phyloP scores from a whole-genome alignment of 2,113 vertebrate species.

The Colinus virginianus region DNA sequence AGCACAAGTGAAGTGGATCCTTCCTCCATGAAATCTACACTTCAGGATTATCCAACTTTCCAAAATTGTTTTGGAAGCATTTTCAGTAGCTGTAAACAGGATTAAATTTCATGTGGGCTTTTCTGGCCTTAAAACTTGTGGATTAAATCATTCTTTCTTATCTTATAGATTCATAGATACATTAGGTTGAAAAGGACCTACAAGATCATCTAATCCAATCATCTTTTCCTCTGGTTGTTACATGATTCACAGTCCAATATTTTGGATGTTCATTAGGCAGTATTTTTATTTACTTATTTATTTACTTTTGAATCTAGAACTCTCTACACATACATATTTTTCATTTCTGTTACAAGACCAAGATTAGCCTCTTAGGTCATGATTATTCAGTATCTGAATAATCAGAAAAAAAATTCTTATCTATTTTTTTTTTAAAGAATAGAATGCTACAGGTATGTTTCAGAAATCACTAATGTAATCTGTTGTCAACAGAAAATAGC shows the following conservation, averaged over 20 bases:
- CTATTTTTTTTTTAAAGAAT: neutral
- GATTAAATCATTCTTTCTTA: neutral
- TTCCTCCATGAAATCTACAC: neutral
- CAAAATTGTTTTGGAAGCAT: neutral
- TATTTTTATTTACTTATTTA: neutral
- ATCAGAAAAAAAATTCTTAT: neutral
- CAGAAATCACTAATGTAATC: neutral
- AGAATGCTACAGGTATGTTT: neutral
- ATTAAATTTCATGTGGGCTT: neutral
- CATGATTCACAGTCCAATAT: neutral
- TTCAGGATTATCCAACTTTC: neutral
- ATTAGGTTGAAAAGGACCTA: too few species aligned
- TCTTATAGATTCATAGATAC: too few species aligned
- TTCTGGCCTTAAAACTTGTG: neutral
- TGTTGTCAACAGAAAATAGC: constrained; percentile 1
- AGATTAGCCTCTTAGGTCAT: neutral
- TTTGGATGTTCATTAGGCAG: neutral
- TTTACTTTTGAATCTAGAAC: neutral
- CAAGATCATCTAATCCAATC: too few species aligned
- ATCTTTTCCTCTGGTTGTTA: neutral
- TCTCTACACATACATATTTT: neutral
- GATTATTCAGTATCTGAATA: neutral
- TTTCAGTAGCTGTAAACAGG: neutral
- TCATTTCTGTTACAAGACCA: neutral
- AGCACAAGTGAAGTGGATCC: neutral